Evolutionary conservation across 2,888 invertebrate genomes (phyloP), one percentile per base, ranked within the genome.

Genomic region (Imbricaverruca yamaguchii): DNA sequence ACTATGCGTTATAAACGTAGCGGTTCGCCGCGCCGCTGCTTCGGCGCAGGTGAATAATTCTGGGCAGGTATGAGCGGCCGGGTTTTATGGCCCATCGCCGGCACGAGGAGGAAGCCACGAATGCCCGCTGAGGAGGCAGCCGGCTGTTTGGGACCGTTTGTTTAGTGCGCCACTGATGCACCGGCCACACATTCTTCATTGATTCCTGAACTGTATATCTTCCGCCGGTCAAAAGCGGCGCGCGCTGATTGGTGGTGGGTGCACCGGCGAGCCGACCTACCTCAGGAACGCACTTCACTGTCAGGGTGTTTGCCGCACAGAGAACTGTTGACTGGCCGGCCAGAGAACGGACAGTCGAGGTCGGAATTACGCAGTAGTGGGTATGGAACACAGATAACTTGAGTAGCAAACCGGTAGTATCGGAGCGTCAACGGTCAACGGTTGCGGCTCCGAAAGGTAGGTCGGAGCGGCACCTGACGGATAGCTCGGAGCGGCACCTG

Each of bases 1-100:
- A 74, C 53, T 74, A 74, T 74, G 74, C 74, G 74, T 74, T 74
- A 74, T 74, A 74, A 74, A 74, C 15, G 74, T 74, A 74, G 18
- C 74, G 74, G 74, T 53, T 21, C 53, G 53, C 15, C 25, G 74
- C 74, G 7, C 74, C 74, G 13, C 74, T 0, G 15, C 53, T 15
- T 53, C 7, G 18, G 7, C 18, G 74, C 39, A 39, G 39, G 39
- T 74, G 74, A 74, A 74, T 53, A 74, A 74, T 74, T 74, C 53
- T 21, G 74, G 21, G 53, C 53, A 74, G 74, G 53, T 39, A 74
- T 74, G 74, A 74, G 74, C 9, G 25, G 74, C 53, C 74, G 69
- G 15, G 39, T 53, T 74, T 74, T 74, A 74, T 74, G 74, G 53
- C 9, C 53, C 53, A 25, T 74, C 39, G 11, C 21, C 23, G 74